Percentiles rank a stretch among this genome's conserved stretches.
Conservation (phyloP, 2,113 vertebrate species). For the Scomber scombrus region DNA sequence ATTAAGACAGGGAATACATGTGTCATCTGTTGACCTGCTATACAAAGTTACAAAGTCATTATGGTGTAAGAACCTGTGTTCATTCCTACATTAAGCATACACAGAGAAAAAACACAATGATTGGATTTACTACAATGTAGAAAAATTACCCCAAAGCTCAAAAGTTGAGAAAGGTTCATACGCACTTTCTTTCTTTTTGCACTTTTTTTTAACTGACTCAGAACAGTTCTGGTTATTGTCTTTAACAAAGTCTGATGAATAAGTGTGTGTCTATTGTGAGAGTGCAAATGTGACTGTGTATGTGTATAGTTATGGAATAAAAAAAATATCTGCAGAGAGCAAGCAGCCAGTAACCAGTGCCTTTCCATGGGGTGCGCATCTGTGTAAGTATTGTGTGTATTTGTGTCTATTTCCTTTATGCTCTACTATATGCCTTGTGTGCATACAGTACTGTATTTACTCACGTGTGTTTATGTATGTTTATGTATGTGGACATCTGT, state of each 20-base stretch:
- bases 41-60: constrained; percentile 52
- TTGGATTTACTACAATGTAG: constrained; percentile 42
- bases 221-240: constrained; percentile 25
- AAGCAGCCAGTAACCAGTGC: constrained; percentile 31
- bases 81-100: constrained; percentile 49
- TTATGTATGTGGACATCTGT: constrained; percentile 7
- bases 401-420: background rate
- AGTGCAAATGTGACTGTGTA: background rate
- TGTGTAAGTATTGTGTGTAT: background rate
- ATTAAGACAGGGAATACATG: constrained; percentile 73
- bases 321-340: constrained; percentile 54
- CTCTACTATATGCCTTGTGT: background rate
- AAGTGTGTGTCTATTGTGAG: constrained; percentile 29
- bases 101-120: constrained; percentile 69
- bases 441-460: background rate
- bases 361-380: background rate
- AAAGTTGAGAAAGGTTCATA: constrained; percentile 56
- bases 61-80: constrained; percentile 42
- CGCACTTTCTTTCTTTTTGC: constrained; percentile 15
- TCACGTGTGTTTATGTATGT: background rate
- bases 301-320: constrained; percentile 42
- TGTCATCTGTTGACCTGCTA: constrained; percentile 68
- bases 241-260: constrained; percentile 31
- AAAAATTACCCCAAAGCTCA: constrained; percentile 52
- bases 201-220: constrained; percentile 28